Base-by-base conservation (phyloP, 2,888 invertebrate species). In the Caenorhabditis sp. region DNA sequence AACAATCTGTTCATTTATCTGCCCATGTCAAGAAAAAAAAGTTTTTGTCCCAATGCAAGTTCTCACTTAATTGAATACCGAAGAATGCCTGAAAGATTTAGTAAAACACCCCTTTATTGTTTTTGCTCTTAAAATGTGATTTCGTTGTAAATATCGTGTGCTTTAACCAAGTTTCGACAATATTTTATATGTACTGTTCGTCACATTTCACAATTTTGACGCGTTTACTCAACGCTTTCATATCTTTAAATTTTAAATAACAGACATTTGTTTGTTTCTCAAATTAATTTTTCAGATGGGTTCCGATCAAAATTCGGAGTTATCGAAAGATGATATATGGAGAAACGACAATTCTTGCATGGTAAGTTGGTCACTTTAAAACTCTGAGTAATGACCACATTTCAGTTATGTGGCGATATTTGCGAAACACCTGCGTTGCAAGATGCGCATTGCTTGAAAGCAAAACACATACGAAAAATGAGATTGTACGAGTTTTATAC, bases 401-500 rank as follows among this genome's bases (percentile, higher is more conserved):
- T 58, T 36, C 58, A 58, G 58, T 37, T 58, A 2, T 58, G 58
- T 19, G 37, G 23, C 8, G 58, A 36, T 58, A 1, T 43, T 58
- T 58, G 58, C 21, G 23, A 36, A 4, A 21, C 43, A 2, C 14
- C 10, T 5, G n/a, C 37, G n/a, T 6, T 17, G 19, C 26, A 58
- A 37, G 26, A 36, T 24, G 3, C 58, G 2, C 58, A 58, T 26
- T 24, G 19, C 8, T 10, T 58, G 58, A 58, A 58, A 23, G 21
- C 51, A 12, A 51, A 51, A 51, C 51, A 51, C n/a, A 51, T 51
- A 19, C 21, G 51, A 70, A 68, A 66, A 63, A 21, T 59, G 54
- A 54, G 54, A 8, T 23, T 77, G n/a, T 55, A 64, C 54, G 64
- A 66, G 49, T 77, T 77, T 50, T 69, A 64, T 36, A 27, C 54